phyloP scores from a whole-genome alignment of 2,797 vertebrate species.

The Falco naumanni region DNA sequence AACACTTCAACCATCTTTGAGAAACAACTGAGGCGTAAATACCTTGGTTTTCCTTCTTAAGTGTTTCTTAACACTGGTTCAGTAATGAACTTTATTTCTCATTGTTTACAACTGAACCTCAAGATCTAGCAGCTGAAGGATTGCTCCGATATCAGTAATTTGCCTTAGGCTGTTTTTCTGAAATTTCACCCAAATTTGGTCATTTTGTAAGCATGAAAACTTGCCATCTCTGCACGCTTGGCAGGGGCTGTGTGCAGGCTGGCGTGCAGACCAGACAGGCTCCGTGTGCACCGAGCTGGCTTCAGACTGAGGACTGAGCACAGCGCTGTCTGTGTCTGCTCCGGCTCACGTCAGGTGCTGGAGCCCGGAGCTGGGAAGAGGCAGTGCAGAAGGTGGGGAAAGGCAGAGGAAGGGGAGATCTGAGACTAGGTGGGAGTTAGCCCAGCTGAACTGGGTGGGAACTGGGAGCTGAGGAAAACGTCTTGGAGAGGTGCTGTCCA shows the following conservation, averaged over 20 bases:
- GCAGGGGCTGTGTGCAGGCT: fast-evolving
- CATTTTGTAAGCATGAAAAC: not conserved
- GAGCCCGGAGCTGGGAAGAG: not conserved
- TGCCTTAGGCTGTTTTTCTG: not conserved
- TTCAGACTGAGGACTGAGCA: not conserved
- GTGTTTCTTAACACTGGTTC: not conserved
- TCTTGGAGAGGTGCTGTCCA: not conserved
- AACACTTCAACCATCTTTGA: not conserved
- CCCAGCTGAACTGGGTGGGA: not conserved
- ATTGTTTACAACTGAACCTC: not conserved
- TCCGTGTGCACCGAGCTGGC: not conserved
- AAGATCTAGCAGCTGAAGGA: not conserved
- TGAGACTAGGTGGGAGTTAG: not conserved
- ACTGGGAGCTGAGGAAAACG: not conserved
- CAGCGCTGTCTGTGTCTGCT: not conserved
- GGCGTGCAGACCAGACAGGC: not conserved
- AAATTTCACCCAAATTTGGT: not conserved
- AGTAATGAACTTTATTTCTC: not conserved
- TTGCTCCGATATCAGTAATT: not conserved
- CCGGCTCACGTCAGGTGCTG: not conserved
- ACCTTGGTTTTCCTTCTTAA: not conserved
- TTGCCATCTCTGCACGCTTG: fast-evolving
- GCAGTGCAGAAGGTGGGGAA: not conserved
- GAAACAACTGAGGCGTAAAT: not conserved
- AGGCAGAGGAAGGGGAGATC: not conserved